Evolutionary conservation across 2,113 vertebrate genomes (phyloP).

Genomic region (Brachyistius frenatus): DNA sequence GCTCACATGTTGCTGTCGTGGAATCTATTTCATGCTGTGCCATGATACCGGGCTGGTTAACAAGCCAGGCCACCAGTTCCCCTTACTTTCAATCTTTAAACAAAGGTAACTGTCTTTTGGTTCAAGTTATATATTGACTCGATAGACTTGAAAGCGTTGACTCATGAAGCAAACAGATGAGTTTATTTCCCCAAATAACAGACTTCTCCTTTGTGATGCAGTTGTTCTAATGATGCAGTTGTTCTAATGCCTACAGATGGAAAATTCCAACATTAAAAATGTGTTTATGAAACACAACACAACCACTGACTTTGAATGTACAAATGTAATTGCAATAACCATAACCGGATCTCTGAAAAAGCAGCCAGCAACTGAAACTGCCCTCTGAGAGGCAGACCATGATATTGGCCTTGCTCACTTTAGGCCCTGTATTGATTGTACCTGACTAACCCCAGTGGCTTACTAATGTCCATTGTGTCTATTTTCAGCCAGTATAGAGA

Average conservation of each 20-base stretch:
- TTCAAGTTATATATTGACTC: too few relatives aligned
- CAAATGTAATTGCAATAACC: conserved; percentile 11
- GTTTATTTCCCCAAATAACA: background rate
- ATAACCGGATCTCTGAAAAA: background rate
- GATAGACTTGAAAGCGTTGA: too few relatives aligned
- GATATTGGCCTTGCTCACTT: background rate
- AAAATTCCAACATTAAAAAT: background rate
- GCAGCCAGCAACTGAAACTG: background rate
- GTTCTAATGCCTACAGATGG: background rate
- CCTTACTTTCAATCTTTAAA: too few relatives aligned
- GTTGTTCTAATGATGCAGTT: too few relatives aligned
- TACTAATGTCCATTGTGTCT: background rate
- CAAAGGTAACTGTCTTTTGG: too few relatives aligned
- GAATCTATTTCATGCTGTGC: too few relatives aligned
- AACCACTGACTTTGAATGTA: background rate
- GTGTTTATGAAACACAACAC: background rate
- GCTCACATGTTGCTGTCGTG: too few relatives aligned
- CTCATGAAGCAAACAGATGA: background rate
- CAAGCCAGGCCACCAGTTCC: too few relatives aligned
- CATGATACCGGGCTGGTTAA: too few relatives aligned
- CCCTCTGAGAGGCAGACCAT: conserved; percentile 2
- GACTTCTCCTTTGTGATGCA: background rate
- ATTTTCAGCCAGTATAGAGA: background rate
- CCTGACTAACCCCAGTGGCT: background rate
- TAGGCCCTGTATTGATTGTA: conserved; percentile 22